A percentile compares a stretch with the other conserved stretches of the same genome.
Conservation (phyloP, 53 echinoderm and acorn worm genomes). For the Henricia sp. region DNA sequence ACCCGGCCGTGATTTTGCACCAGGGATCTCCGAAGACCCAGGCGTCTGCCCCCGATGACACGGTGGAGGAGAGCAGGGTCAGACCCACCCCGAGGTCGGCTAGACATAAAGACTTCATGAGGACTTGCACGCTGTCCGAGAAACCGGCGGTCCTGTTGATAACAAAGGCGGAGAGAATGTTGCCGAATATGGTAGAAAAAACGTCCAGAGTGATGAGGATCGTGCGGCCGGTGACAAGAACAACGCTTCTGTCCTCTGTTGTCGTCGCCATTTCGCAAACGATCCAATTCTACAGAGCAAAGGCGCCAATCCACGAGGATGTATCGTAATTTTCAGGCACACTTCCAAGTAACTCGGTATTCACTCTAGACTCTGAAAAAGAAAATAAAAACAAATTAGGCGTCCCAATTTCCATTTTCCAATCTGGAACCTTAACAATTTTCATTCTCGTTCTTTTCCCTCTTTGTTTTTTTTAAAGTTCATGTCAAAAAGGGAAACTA, state of each 20-base stretch:
- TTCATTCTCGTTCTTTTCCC: too few relatives aligned
- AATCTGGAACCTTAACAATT: too few relatives aligned
- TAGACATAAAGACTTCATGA: slow-evolving; percentile 42
- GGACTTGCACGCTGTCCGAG: slow-evolving; percentile 4
- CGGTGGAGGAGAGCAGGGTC: background rate
- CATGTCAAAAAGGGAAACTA: too few relatives aligned
- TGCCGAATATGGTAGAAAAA: slow-evolving; percentile 22
- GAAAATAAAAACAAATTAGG: too few relatives aligned
- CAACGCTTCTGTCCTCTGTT: background rate
- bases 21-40: slow-evolving; percentile 53
- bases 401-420: too few relatives aligned
- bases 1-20: slow-evolving; percentile 46
- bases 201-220: slow-evolving; percentile 31
- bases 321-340: too few relatives aligned
- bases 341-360: too few relatives aligned
- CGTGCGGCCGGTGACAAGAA: slow-evolving; percentile 11
- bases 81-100: slow-evolving; percentile 53
- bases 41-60: slow-evolving; percentile 3
- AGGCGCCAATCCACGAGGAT: too few relatives aligned
- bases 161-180: slow-evolving; percentile 15
- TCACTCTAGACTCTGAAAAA: too few relatives aligned
- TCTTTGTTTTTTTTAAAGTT: too few relatives aligned
- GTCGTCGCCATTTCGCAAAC: too few relatives aligned
- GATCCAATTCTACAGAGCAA: too few relatives aligned
- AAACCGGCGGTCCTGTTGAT: slow-evolving; percentile 14